These are phyloP conservation scores for Gambusia affinis DNA, from an alignment of 2,113 vertebrate genomes.

Conservation along the genomic window DNA sequence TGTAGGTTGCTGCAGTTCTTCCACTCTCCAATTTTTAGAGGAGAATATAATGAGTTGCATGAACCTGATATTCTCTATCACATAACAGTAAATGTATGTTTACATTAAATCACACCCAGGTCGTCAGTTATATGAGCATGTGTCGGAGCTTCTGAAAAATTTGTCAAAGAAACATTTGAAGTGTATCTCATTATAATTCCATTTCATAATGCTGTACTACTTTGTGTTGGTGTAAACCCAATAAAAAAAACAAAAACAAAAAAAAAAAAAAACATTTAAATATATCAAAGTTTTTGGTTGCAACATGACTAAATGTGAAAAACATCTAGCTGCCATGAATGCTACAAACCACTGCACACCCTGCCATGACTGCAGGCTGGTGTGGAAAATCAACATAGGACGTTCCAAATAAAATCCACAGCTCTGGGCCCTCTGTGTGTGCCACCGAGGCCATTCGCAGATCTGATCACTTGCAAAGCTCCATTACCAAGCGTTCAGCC, in stretches of 20 bases:
- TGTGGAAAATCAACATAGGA: slow-evolving; percentile 32
- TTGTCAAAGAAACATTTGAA: not conserved
- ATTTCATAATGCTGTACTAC: not conserved
- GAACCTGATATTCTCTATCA: not conserved
- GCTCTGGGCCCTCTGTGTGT: slow-evolving; percentile 26
- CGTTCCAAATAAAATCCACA: slow-evolving; percentile 22
- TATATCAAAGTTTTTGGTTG: not conserved
- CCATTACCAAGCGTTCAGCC: slow-evolving; percentile 63
- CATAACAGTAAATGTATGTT: not conserved
- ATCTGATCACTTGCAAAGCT: slow-evolving; percentile 60
- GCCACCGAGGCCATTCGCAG: slow-evolving; percentile 37
- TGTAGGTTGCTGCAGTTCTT: not conserved
- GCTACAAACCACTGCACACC: not conserved
- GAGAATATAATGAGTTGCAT: not conserved
- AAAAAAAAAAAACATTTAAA: not conserved
- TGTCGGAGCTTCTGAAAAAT: not conserved
- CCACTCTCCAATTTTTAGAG: not conserved
- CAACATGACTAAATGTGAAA: not conserved
- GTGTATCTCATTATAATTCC: not conserved
- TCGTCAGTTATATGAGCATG: not conserved
- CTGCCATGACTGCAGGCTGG: slow-evolving; percentile 15
- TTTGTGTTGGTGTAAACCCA: slow-evolving; percentile 31
- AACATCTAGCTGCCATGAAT: not conserved
- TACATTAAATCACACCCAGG: not conserved
- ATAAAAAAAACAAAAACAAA: not conserved